These are phyloP conservation scores for Spodoptera littoralis DNA, from an alignment of 2,888 invertebrate genomes.

Conservation along the genomic window DNA sequence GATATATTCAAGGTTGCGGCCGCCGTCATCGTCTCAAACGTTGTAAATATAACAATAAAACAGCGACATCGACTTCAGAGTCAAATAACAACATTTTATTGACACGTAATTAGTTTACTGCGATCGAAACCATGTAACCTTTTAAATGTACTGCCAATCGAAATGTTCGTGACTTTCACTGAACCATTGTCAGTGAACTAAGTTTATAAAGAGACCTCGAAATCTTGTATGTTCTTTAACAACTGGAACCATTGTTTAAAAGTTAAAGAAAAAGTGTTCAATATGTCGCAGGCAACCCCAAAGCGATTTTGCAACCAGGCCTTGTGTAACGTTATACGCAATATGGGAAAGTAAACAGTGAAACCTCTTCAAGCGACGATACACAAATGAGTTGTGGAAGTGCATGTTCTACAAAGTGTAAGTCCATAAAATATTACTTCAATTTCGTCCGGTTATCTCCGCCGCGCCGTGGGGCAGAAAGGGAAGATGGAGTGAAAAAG, in stretches of 20 bases:
- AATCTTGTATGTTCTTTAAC: slow-evolving; percentile 22
- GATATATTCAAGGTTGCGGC: slow-evolving; percentile 80
- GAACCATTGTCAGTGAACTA: slow-evolving; percentile 31
- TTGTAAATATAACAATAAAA: slow-evolving; percentile 82
- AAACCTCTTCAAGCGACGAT: slow-evolving; percentile 44
- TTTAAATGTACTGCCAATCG: slow-evolving; percentile 29
- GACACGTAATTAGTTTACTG: slow-evolving; percentile 34
- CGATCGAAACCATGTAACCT: slow-evolving; percentile 36
- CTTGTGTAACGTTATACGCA: slow-evolving; percentile 48
- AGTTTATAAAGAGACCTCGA: slow-evolving; percentile 33
- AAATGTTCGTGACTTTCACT: slow-evolving; percentile 33
- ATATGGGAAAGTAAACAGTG: slow-evolving; percentile 41
- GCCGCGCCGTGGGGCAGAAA: slow-evolving; percentile 38
- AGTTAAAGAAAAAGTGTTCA: slow-evolving; percentile 42
- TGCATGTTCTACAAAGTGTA: slow-evolving; percentile 48
- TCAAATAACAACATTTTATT: slow-evolving; percentile 40
- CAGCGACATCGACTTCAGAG: slow-evolving; percentile 44
- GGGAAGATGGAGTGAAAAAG: slow-evolving; percentile 52
- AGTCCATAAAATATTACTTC: slow-evolving; percentile 51
- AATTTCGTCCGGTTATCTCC: slow-evolving; percentile 43
- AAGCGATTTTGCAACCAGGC: slow-evolving; percentile 43
- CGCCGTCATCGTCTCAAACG: slow-evolving; percentile 78
- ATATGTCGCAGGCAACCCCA: slow-evolving; percentile 35
- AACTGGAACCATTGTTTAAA: slow-evolving; percentile 23
- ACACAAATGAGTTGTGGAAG: slow-evolving; percentile 54